Evolutionary conservation across 1,140 invertebrate genomes (phyloP), one percentile per base, ranked within the genome.

Genomic region (Meteorus sp.): DNA sequence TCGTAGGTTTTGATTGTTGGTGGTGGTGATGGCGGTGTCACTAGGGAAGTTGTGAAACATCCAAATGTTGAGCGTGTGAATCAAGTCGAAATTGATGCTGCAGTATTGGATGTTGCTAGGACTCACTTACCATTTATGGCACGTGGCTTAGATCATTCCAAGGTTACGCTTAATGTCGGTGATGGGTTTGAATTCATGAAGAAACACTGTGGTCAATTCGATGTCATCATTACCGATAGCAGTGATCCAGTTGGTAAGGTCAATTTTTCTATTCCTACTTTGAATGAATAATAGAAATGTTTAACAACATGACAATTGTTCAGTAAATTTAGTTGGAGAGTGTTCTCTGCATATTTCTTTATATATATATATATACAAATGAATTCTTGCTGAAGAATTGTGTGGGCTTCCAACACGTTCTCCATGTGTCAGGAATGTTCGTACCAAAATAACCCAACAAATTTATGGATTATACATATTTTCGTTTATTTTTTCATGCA

Each of bases 171-270:
- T 1, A 85, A 91, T 66, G 88, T 98, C 39, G 92, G 91, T 1
- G 97, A 99, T 77, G 97, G 97, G 0, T 95, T 97, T 71, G 89
- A 97, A 65, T 99, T 95, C 74, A 90, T 99, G 85, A 89, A 90
- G 62, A 85, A 90, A 31, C 93, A 96, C 66, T 81, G 83, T 44
- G 83, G 87, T 25, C 87, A 93, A 79, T 99, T 95, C 79, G 97
- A 99, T 81, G 90, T 99, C 20, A 97, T 99, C 52, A 98, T 99
- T 29, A 99, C 97, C 0, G 97, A 99, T 74, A 97, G 95, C 41
- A 97, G 94, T 25, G 97, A 99, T 82, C 97, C 96, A 11, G 84
- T 97, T 33, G 97, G 88, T 87, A 69, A 72, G 64, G 25, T 27
- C 37, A 41, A 43, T 56, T 33, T 37, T 33, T 37, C n/a, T 15